These are phyloP conservation scores for Nipponia nippon DNA, from an alignment of 2,113 vertebrate genomes.

Conservation along the genomic window DNA sequence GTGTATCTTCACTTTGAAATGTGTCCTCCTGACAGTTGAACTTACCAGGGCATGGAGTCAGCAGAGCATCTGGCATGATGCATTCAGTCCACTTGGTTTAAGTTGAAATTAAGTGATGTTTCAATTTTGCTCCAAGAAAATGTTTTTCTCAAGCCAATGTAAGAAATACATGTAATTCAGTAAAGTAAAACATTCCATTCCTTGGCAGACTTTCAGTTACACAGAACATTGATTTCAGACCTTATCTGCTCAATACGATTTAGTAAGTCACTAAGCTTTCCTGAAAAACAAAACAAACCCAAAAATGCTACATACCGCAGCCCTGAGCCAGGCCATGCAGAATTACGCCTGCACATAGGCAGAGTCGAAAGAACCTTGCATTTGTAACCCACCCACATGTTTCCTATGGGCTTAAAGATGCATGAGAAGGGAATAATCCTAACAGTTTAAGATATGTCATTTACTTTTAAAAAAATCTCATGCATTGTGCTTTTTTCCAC, in stretches of 20 bases:
- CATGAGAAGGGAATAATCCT: background rate
- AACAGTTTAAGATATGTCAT: background rate
- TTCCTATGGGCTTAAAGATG: background rate
- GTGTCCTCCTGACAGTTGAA: background rate
- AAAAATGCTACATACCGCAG: background rate
- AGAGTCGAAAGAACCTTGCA: background rate
- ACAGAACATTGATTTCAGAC: background rate
- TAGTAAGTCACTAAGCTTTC: background rate
- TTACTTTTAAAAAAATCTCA: background rate
- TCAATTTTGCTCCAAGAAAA: background rate
- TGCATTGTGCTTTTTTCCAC: background rate
- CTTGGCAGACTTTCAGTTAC: background rate
- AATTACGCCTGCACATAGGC: background rate
- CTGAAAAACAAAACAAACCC: background rate
- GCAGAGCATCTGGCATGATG: background rate
- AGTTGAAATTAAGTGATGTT: background rate
- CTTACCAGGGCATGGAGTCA: background rate
- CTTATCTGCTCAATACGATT: background rate
- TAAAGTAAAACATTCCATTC: background rate
- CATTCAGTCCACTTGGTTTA: background rate
- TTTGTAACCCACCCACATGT: background rate
- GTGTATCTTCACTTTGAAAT: background rate
- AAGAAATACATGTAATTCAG: background rate
- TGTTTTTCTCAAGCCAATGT: background rate
- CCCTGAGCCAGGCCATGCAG: background rate